Evolutionary conservation across 2,113 vertebrate species (phyloP).

Genomic region (Seriola quinqueradiata): DNA sequence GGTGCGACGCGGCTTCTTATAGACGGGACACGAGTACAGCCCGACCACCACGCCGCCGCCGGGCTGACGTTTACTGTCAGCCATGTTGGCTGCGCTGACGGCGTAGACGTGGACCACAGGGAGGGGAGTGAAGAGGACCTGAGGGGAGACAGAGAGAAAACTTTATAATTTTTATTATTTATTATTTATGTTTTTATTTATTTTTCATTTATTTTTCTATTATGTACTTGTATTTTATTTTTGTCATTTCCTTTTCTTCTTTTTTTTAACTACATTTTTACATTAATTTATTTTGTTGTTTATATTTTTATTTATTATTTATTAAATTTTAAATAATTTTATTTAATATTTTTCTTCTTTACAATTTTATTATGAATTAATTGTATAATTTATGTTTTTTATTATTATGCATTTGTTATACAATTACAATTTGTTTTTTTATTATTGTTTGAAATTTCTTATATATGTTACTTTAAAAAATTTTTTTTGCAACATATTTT

Average conservation of each 20-base stretch:
- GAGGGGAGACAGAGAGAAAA: slow-evolving; percentile 9
- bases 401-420: no score
- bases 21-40: slow-evolving; percentile 87
- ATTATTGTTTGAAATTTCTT: no score
- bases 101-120: slow-evolving; percentile 90
- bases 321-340: no score
- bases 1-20: slow-evolving; percentile 88
- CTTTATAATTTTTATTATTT: not conserved
- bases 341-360: not conserved
- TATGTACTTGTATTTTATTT: not conserved
- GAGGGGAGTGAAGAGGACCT: slow-evolving; percentile 89
- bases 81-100: slow-evolving; percentile 72
- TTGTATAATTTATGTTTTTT: no score
- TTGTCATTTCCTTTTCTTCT: not conserved
- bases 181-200: no score
- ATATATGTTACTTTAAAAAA: not conserved
- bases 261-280: not conserved
- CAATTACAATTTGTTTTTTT: not conserved
- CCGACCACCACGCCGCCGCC: not conserved
- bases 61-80: slow-evolving; percentile 67
- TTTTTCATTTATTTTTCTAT: no score
- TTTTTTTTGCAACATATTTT: not conserved
- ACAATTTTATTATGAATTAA: no score
- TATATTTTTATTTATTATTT: no score
- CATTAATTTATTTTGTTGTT: no score